Base-by-base conservation (phyloP, 2,113 vertebrate species). In the Spilogale gracilis region DNA sequence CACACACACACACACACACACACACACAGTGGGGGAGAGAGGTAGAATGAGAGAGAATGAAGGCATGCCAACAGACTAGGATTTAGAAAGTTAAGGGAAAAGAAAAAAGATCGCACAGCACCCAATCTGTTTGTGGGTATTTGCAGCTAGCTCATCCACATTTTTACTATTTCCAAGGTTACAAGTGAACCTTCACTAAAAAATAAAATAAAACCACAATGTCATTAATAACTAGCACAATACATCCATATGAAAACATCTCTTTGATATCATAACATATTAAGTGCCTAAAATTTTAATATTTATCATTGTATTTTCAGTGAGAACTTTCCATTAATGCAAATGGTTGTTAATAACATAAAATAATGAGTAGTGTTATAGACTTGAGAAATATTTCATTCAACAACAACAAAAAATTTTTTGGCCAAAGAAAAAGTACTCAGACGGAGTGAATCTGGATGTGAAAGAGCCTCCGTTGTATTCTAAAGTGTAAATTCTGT, bases 401-500 rank as follows among this genome's bases (percentile, higher is more conserved):
- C 23, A 85, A 69, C 18, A 93, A 97, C 10, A 63, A 63, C 12
- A 63, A 30, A 63, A 30, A 30, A 18, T 27, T 71, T 45, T 73
- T 73, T 94, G 73, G 20, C 17, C 80, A 89, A 86, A 95, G 32
- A 76, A 95, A 93, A 88, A 69, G 10, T 48, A 83, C 52, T 94
- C 67, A 95, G n/a, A 93, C 23, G 18, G 65, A 85, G 63, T 93
- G 54, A 91, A 82, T 93, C 71, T 79, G 1, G 9, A 82, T 81
- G 58, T n/a, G 30, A 86, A 7, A 95, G 12, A 85, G 17, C 13
- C 86, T 89, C 6, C 0, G 56, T 89, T 95, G 58, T 85, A 82
- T 95, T 61, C 95, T 71, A 95, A 97, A 94, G 80, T 87, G 9
- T 69, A 93, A 94, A 90, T 95, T 96, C 95, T 91, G 81, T 95